These are phyloP conservation scores for Helleia helle DNA, from an alignment of 2,888 invertebrate genomes.

Conservation along the genomic window DNA sequence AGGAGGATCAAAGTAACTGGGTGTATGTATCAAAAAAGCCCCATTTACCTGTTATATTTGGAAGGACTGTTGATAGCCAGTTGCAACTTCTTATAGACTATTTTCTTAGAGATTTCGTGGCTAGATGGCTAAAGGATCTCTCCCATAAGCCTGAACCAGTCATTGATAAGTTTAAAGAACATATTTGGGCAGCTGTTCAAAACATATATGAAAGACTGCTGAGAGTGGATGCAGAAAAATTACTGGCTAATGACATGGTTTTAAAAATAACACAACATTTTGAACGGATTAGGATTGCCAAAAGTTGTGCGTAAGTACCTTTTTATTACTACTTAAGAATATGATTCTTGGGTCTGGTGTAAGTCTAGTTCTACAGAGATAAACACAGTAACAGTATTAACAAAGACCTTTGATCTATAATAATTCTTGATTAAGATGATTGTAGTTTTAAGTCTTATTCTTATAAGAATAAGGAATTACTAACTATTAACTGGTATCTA, in stretches of 20 bases:
- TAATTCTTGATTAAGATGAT: no score
- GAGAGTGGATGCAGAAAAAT: slow-evolving; percentile 85
- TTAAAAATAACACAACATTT: slow-evolving; percentile 88
- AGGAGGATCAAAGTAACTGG: slow-evolving; percentile 62
- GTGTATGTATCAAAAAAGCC: slow-evolving; percentile 50
- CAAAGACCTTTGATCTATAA: no score
- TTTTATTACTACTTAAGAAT: no score
- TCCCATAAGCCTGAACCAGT: slow-evolving; percentile 78
- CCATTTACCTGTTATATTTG: slow-evolving; percentile 85
- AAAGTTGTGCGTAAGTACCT: slow-evolving; percentile 81
- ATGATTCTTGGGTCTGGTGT: no score
- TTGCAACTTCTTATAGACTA: slow-evolving; percentile 88
- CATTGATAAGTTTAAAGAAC: slow-evolving; percentile 80
- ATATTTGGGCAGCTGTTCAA: slow-evolving; percentile 87
- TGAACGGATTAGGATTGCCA: slow-evolving; percentile 86
- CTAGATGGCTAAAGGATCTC: slow-evolving; percentile 82
- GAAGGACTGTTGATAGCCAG: slow-evolving; percentile 87
- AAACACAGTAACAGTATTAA: no score
- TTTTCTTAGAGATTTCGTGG: slow-evolving; percentile 84
- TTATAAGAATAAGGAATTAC: no score
- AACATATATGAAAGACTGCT: slow-evolving; percentile 80
- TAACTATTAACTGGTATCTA: no score
- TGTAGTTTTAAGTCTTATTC: no score
- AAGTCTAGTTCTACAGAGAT: no score
- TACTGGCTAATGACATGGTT: slow-evolving; percentile 88